These are phyloP conservation scores for Tryphoninae sp. DNA, from an alignment of 2,888 invertebrate genomes.

Conservation along the genomic window DNA sequence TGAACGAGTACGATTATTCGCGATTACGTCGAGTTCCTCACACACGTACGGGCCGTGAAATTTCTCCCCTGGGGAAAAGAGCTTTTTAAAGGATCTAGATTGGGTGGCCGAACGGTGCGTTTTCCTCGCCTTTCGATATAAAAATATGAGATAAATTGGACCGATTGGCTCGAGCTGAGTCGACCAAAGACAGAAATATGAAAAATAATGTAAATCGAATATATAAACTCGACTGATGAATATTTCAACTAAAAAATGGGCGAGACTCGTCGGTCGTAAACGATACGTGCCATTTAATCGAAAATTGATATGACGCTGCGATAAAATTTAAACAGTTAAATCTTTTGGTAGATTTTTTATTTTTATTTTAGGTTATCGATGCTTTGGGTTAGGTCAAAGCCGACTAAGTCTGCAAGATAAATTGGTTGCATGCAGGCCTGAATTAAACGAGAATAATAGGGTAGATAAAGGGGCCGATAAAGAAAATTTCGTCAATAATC, in stretches of 20 bases:
- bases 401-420: background rate
- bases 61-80: slow-evolving; percentile 11
- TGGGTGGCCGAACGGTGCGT: slow-evolving; percentile 8
- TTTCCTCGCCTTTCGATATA: background rate
- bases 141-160: slow-evolving; percentile 4
- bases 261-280: background rate
- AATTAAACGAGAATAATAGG: slow-evolving; percentile 2
- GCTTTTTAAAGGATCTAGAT: slow-evolving; percentile 12
- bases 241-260: slow-evolving; percentile 9
- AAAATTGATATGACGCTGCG: no score
- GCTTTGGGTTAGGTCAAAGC: slow-evolving; percentile 6
- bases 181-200: background rate
- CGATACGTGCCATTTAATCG: no score
- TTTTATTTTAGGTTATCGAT: background rate
- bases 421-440: slow-evolving; percentile 3
- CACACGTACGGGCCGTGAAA: background rate
- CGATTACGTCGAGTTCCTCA: slow-evolving; percentile 23
- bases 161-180: slow-evolving; percentile 9
- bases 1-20: slow-evolving; percentile 48
- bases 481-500: slow-evolving; percentile 35
- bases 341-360: no score
- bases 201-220: background rate
- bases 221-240: background rate
- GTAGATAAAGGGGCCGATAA: background rate
- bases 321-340: no score